A percentile compares a stretch with the other conserved stretches of the same genome.
phyloP scores from a whole-genome alignment of 1,140 invertebrate genomes.

The Nymphalis io region DNA sequence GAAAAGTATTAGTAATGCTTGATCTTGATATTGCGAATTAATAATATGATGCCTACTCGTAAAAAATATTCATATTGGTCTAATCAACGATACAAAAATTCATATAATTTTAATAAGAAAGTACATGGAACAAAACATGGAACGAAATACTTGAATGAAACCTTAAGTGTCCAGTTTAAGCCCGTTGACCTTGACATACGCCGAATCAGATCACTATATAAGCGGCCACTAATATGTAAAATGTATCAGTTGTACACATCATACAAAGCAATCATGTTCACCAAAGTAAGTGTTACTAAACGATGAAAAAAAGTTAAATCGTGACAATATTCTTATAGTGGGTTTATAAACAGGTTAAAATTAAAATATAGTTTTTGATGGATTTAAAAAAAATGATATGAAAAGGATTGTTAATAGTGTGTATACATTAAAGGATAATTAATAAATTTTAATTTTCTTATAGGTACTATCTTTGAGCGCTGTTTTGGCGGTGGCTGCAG shows the following conservation, averaged over 20 bases:
- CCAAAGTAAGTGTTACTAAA: constrained; percentile 49
- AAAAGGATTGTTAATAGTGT: neutral
- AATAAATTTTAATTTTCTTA: neutral
- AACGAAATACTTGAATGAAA: neutral
- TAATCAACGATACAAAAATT: too few species aligned
- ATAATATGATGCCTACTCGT: too few species aligned
- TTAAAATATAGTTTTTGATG: neutral
- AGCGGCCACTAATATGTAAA: neutral
- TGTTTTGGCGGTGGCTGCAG: constrained; percentile 33
- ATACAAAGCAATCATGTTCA: constrained; percentile 50
- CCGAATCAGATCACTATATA: constrained; percentile 22
- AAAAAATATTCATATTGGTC: too few species aligned
- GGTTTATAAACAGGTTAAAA: neutral
- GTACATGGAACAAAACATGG: neutral
- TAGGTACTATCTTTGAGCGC: constrained; percentile 17
- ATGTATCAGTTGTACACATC: constrained; percentile 40
- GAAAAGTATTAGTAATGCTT: too few species aligned
- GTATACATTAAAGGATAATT: neutral
- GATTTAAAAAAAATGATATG: neutral
- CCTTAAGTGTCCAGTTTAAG: neutral
- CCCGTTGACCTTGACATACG: neutral
- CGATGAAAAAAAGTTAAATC: neutral
- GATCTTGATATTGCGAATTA: too few species aligned
- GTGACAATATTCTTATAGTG: too few species aligned
- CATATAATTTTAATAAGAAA: neutral